Evolutionary conservation across 2,113 vertebrate genomes (phyloP).

Genomic region (Percina caprodes): DNA sequence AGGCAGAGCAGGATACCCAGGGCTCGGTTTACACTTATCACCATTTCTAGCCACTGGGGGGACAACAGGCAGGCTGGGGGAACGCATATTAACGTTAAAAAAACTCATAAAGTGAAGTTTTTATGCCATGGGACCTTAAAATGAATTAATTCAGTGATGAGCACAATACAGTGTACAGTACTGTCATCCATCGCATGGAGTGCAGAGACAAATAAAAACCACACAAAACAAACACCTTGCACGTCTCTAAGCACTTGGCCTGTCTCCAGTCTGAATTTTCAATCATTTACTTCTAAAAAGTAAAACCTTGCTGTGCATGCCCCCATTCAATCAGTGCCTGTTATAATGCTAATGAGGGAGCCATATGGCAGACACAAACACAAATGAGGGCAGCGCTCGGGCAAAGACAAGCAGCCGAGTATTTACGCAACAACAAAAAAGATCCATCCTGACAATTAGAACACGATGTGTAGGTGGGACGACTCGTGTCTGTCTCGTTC

Average conservation of each 20-base stretch:
- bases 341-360: slow-evolving; percentile 50
- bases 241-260: not conserved
- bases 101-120: no score
- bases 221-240: not conserved
- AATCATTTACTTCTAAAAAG: slow-evolving; percentile 7
- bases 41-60: no score
- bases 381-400: slow-evolving; percentile 48
- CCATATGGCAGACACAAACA: slow-evolving; percentile 63
- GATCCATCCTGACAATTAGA: slow-evolving; percentile 46
- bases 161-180: not conserved
- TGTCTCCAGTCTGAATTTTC: not conserved
- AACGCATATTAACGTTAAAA: no score
- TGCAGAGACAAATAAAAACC: not conserved
- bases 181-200: not conserved
- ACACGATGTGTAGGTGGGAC: slow-evolving; percentile 22
- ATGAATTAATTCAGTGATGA: not conserved
- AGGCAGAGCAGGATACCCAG: no score
- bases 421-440: slow-evolving; percentile 46
- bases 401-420: slow-evolving; percentile 51
- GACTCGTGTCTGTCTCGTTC: slow-evolving; percentile 11
- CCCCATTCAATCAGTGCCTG: slow-evolving; percentile 52
- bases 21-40: no score
- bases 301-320: slow-evolving; percentile 1
- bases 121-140: no score
- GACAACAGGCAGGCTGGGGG: no score